Conservation (phyloP, 2,888 invertebrate species). For the Polyploca ridens region DNA sequence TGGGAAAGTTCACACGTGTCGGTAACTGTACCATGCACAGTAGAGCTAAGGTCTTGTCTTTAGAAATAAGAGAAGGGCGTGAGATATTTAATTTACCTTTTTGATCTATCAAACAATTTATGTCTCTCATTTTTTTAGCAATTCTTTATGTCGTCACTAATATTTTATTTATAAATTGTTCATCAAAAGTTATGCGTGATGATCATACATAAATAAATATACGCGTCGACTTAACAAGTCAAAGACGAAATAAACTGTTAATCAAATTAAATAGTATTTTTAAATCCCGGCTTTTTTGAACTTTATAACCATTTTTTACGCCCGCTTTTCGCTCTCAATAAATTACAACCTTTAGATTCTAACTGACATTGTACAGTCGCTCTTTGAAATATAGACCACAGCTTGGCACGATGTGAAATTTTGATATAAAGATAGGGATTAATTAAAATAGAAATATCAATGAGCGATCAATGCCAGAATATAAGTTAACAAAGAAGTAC, state of each 20-base stretch:
- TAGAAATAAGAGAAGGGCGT: slow-evolving; percentile 28
- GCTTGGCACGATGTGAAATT: slow-evolving; percentile 35
- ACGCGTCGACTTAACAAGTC: too few species aligned
- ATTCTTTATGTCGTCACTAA: too few species aligned
- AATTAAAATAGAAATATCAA: slow-evolving; percentile 16
- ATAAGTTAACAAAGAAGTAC: not conserved
- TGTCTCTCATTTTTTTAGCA: too few species aligned
- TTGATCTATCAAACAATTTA: too few species aligned
- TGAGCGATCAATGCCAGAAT: slow-evolving; percentile 8
- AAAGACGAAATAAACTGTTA: too few species aligned
- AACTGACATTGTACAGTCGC: slow-evolving; percentile 32
- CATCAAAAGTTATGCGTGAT: too few species aligned
- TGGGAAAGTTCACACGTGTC: slow-evolving; percentile 83
- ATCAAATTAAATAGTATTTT: too few species aligned
- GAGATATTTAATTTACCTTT: not conserved
- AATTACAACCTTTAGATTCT: slow-evolving; percentile 14
- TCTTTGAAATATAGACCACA: slow-evolving; percentile 47
- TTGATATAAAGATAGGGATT: slow-evolving; percentile 36
- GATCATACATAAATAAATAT: too few species aligned
- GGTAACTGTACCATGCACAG: slow-evolving; percentile 61
- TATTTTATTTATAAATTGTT: too few species aligned
- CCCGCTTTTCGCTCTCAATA: not conserved
- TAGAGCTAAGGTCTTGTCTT: slow-evolving; percentile 35
- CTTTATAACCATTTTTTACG: too few species aligned
- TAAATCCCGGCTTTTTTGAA: too few species aligned